Base-by-base conservation (phyloP, 2,113 vertebrate genomes). In the Anoura caudifer region DNA sequence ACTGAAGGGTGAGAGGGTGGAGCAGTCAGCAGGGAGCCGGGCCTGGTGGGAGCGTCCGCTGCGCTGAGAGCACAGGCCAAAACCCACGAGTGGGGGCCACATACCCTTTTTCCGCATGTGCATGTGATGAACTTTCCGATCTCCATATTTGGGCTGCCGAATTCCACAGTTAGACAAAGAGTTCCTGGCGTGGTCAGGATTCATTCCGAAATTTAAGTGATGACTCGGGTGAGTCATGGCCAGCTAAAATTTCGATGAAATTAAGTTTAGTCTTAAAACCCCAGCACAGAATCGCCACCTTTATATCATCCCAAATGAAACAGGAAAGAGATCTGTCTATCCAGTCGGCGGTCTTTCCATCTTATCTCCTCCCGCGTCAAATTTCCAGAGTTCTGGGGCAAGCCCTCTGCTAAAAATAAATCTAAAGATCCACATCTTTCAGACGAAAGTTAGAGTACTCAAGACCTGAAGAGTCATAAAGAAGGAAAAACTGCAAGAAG, bases 181-280 rank as follows among this genome's bases (percentile, higher is more conserved):
- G 98, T 99, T 99, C 90, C 99, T 99, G 70, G 99, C 99, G 77
- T 99, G 99, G 97, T 99, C 99, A 0, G 99, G 99, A 97, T 99
- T 99, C 99, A 99, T 99, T 94, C 99, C 99, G 76, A 99, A 99
- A 98, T 99, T 99, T 98, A 99, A 99, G 98, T 99, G 99, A 98
- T 99, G 99, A 93, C 99, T 99, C 8, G 99, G 99, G 97, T 99
- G 99, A 89, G 99, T 99, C 99, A 99, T 99, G 90, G 99, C 99
- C 97, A 99, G 98, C 99, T 99, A 91, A 28, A 97, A 97, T 97
- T 85, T 36, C 69, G 85, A 81, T 77, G 13, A 87, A 59, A 69
- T 67, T 61, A 94, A 95, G 20, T 67, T 87, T 31, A 94, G 67
- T 69, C 56, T 94, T 92, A 17, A n/a, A 94, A 77, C n/a, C 56